phyloP scores from a whole-genome alignment of 2,888 invertebrate genomes.

The Hirtodrosophila histrioides region DNA sequence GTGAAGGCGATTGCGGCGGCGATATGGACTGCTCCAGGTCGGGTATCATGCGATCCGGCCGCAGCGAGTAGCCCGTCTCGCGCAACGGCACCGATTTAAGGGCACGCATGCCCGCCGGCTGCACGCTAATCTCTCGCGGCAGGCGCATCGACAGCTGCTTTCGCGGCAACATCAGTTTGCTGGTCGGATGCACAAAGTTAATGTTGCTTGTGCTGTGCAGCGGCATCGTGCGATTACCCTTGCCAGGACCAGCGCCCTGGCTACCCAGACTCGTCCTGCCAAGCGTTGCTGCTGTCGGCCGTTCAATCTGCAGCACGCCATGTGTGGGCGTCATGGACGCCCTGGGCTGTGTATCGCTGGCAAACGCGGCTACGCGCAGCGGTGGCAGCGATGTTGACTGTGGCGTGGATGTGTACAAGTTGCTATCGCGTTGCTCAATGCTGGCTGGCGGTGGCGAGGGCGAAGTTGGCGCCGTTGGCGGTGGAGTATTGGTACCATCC shows the following conservation, averaged over 20 bases:
- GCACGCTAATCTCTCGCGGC: constrained; percentile 62
- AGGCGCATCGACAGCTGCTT: constrained; percentile 57
- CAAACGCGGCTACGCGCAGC: constrained; percentile 80
- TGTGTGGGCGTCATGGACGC: constrained; percentile 35
- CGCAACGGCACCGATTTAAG: constrained; percentile 73
- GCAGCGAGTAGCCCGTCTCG: constrained; percentile 73
- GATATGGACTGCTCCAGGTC: constrained; percentile 71
- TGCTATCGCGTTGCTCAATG: constrained; percentile 13
- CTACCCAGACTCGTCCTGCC: constrained; percentile 36
- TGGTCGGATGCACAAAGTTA: constrained; percentile 64
- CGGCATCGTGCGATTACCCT: constrained; percentile 50
- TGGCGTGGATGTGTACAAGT: constrained; percentile 10
- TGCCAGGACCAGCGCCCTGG: constrained; percentile 12
- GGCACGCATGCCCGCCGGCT: constrained; percentile 57
- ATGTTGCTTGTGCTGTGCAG: constrained; percentile 62
- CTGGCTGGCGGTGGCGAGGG: constrained; percentile 49
- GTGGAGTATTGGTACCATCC: constrained; percentile 65
- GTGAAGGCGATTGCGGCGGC: constrained; percentile 70
- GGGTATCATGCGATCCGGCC: constrained; percentile 77
- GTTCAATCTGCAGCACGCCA: constrained; percentile 53
- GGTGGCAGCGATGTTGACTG: constrained; percentile 41
- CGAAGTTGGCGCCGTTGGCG: constrained; percentile 69
- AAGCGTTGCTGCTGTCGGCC: constrained; percentile 54
- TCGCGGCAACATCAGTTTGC: constrained; percentile 70
- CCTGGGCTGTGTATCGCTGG: constrained; percentile 47